Conservation (phyloP, 2,113 vertebrate species). For the Apistogramma diplotaenia region DNA sequence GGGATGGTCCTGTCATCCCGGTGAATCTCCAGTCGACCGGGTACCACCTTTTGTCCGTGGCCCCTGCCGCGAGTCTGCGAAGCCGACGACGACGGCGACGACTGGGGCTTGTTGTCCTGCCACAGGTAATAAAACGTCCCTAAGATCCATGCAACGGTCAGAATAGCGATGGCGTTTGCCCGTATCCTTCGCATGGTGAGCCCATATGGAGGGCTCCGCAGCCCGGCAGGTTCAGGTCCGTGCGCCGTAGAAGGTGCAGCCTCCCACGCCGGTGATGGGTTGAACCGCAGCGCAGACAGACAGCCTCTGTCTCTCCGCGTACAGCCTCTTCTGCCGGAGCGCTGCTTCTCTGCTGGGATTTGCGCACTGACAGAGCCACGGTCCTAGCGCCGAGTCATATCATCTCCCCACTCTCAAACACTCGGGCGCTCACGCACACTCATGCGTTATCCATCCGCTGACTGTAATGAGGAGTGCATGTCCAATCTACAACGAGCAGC, state of each 20-base stretch:
- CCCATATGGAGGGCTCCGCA: conserved; percentile 74
- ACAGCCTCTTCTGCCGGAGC: conserved; percentile 43
- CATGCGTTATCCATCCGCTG: not conserved
- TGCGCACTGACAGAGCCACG: conserved; percentile 57
- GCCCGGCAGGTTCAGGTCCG: conserved; percentile 55
- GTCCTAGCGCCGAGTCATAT: conserved; percentile 76
- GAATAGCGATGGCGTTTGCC: conserved; percentile 97
- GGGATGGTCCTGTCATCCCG: conserved; percentile 90
- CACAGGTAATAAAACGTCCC: conserved; percentile 99
- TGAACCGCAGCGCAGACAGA: conserved; percentile 32
- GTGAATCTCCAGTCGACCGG: conserved; percentile 82
- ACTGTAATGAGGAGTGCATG: not conserved
- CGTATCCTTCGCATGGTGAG: conserved; percentile 95
- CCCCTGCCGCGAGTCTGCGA: conserved; percentile 70
- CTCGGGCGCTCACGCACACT: not conserved
- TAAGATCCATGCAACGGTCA: conserved; percentile 97
- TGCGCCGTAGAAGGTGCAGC: conserved; percentile 37
- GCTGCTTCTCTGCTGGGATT: conserved; percentile 49
- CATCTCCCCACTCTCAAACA: not conserved
- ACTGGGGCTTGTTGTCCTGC: conserved; percentile 93
- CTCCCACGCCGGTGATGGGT: conserved; percentile 59
- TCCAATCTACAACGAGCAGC: conserved; percentile 26
- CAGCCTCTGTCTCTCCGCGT: conserved; percentile 23
- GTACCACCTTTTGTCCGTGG: conserved; percentile 73
- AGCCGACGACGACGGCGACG: conserved; percentile 79